Evolutionary conservation across 2,888 invertebrate genomes (phyloP), one percentile per base, ranked within the genome.

Genomic region (Halictus quadricinctus): DNA sequence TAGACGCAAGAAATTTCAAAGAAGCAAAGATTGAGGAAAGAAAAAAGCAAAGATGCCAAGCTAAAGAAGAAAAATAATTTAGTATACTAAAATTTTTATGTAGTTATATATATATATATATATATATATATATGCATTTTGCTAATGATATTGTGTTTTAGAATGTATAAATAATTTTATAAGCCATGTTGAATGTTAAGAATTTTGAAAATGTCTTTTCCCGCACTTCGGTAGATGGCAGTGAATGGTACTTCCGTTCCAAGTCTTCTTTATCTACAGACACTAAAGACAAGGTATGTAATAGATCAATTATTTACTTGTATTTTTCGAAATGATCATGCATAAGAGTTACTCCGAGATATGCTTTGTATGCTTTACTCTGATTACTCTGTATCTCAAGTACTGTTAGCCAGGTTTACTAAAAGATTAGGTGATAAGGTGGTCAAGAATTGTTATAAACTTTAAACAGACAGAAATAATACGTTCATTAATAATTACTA

Each of bases 41-140:
- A n/a, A 58, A 18, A n/a, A 58, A 58, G 21, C 79, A 74, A 25
- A n/a, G 43, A 69, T 75, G 29, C 54, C 50, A 80, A 69, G 0
- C 15, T 21, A 54, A 54, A 29, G 21, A 50, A 79, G 36, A 74
- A 69, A 75, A 75, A 29, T 66, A 43, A 3, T 25, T 36, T 29
- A n/a, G 50, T 66, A 48, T 5, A 50, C 5, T 1, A 18, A 50
- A 74, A 54, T 75, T 50, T 79, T 0, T 74, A 36, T 18, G 15
- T 60, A 25, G 6, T 0, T 60, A 78, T 2, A 13, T n/a, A n/a
- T 5, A 64, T 29, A 25, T 15, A 64, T 64, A n/a, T n/a, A n/a
- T 60, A 78, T 2, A 13, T n/a, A n/a, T 5, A 64, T 29, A 25
- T 15, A 64, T 64, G 3, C 1, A 36, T 48, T 77, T 60, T 25